Conservation (phyloP, 2,797 vertebrate genomes). For the Cyprinodon diabolis region DNA sequence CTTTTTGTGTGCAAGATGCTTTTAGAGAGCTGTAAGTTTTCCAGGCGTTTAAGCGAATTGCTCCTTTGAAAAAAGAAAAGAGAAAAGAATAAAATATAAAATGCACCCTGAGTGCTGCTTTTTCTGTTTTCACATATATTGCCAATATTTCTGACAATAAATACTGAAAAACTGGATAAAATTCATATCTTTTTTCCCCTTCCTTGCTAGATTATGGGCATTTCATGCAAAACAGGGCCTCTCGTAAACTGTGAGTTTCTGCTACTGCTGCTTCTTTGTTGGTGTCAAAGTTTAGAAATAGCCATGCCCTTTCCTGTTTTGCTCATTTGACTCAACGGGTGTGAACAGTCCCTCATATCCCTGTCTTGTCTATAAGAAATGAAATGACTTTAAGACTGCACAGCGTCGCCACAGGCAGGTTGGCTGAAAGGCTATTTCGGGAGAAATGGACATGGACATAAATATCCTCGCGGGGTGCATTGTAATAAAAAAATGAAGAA, state of each 20-base stretch:
- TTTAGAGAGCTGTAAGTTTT: conserved; percentile 65
- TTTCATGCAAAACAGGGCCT: conserved; percentile 60
- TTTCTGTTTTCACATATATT: conserved; percentile 63
- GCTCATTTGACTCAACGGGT: conserved; percentile 73
- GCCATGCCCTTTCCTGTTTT: conserved; percentile 61
- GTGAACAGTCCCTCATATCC: conserved; percentile 70
- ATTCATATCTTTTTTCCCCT: conserved; percentile 41
- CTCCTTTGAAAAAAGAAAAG: conserved; percentile 45
- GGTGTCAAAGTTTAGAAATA: conserved; percentile 60
- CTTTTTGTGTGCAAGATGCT: conserved; percentile 63
- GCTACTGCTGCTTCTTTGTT: conserved; percentile 30
- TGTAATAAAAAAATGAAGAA: conserved; percentile 72
- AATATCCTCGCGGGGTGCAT: conserved; percentile 79
- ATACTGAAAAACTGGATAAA: conserved; percentile 70
- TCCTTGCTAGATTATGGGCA: conserved; percentile 46
- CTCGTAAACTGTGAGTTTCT: conserved; percentile 53
- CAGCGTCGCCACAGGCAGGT: conserved; percentile 69
- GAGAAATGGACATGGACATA: conserved; percentile 80
- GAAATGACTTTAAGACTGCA: conserved; percentile 73
- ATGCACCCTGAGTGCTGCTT: conserved; percentile 58
- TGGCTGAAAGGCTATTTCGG: conserved; percentile 77
- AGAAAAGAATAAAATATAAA: conserved; percentile 25
- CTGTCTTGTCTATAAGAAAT: conserved; percentile 72
- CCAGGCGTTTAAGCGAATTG: conserved; percentile 66
- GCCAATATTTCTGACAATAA: conserved; percentile 73